phyloP scores from a whole-genome alignment of 2,797 vertebrate species.

The Thamnophis elegans region DNA sequence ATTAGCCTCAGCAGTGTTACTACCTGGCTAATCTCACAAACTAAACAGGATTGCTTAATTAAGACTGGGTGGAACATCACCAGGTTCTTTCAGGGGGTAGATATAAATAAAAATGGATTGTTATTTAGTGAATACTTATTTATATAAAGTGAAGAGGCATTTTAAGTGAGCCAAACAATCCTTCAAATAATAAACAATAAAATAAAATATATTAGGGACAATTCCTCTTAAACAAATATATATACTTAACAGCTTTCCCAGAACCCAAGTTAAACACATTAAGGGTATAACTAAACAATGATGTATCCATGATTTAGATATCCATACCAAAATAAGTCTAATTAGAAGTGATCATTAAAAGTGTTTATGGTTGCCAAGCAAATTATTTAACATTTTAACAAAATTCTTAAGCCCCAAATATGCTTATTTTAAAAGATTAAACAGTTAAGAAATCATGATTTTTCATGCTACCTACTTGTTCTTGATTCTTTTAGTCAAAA shows the following conservation, averaged over 20 bases:
- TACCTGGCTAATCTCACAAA: background rate
- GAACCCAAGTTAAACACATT: background rate
- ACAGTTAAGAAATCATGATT: conserved; percentile 15
- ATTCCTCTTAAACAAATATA: background rate
- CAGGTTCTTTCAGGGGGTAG: background rate
- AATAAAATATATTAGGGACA: background rate
- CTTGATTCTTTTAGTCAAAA: conserved; percentile 77
- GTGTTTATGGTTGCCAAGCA: background rate
- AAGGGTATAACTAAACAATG: background rate
- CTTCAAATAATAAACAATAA: background rate
- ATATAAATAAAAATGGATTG: background rate
- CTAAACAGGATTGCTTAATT: background rate
- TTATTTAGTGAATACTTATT: background rate
- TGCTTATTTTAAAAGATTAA: background rate
- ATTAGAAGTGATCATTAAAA: background rate
- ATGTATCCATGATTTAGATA: background rate
- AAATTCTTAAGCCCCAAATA: background rate
- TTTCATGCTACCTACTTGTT: conserved; percentile 65
- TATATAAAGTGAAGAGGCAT: background rate
- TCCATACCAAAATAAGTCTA: background rate
- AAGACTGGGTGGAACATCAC: background rate
- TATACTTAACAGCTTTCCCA: background rate
- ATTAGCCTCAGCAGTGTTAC: background rate
- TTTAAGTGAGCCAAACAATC: background rate
- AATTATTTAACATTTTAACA: background rate